Percentiles rank a stretch among this genome's conserved stretches.
Conservation (phyloP, 2,888 invertebrate species). For the Colletes collaris region DNA sequence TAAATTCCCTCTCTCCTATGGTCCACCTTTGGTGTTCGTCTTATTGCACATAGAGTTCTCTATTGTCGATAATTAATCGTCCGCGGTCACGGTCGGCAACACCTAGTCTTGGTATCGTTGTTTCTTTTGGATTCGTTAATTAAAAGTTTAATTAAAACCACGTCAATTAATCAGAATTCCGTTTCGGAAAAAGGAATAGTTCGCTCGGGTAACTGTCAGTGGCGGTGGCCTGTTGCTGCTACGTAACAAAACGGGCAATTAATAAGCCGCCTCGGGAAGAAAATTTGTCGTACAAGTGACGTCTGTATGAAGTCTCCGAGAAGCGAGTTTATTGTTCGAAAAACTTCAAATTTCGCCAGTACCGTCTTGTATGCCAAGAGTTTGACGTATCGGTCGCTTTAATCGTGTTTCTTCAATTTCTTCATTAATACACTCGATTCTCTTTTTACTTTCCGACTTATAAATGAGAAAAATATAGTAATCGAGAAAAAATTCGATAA, state of each 20-base stretch:
- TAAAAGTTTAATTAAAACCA: conserved; percentile 69
- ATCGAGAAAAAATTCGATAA: too few relatives aligned
- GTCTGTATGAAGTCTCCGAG: background rate
- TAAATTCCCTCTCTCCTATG: conserved; percentile 29
- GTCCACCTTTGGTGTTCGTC: conserved; percentile 1
- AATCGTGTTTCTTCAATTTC: too few relatives aligned
- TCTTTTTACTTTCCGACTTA: too few relatives aligned
- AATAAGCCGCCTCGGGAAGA: conserved; percentile 30
- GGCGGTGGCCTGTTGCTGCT: conserved; percentile 40
- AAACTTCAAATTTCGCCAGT: background rate
- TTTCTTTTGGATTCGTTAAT: conserved; percentile 63
- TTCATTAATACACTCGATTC: too few relatives aligned
- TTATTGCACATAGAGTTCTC: conserved; percentile 31
- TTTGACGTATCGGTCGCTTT: too few relatives aligned
- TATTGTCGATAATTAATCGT: conserved; percentile 59
- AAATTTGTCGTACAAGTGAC: conserved; percentile 30
- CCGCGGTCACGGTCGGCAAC: conserved; percentile 48
- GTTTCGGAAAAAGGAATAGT: conserved; percentile 39
- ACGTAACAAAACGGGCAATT: conserved; percentile 57
- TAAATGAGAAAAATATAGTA: too few relatives aligned
- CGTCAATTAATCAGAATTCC: conserved; percentile 69
- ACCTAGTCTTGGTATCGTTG: conserved; percentile 52
- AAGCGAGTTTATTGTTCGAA: background rate
- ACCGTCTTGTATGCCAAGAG: too few relatives aligned
- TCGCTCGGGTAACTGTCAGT: conserved; percentile 35